Conservation (phyloP, 2,113 vertebrate species). For the Sylvilagus bachmani region DNA sequence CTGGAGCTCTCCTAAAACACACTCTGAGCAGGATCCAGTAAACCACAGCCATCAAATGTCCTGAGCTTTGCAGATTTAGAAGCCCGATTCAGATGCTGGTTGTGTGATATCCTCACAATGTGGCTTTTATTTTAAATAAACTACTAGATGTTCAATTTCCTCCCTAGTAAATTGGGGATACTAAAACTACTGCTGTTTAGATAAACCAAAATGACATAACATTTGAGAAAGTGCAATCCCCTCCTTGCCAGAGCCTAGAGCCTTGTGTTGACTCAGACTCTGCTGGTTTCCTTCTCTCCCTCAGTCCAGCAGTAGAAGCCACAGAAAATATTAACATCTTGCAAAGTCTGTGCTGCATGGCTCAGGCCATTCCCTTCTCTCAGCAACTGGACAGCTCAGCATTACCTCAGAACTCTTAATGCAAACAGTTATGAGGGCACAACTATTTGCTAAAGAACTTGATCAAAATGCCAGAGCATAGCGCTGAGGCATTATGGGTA, state of each 20-base stretch:
- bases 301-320: background rate
- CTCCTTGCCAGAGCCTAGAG: background rate
- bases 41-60: background rate
- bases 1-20: background rate
- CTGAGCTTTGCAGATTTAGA: background rate
- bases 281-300: background rate
- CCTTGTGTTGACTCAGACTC: background rate
- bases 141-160: background rate
- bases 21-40: background rate
- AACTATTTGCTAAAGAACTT: background rate
- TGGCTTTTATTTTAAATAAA: background rate
- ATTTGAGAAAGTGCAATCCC: background rate
- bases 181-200: background rate
- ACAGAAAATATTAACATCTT: background rate
- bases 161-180: background rate
- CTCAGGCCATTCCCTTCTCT: background rate
- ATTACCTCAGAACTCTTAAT: background rate
- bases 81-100: background rate
- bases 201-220: background rate
- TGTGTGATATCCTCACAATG: background rate
- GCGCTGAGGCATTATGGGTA: background rate
- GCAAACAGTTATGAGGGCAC: background rate
- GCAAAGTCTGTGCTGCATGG: background rate
- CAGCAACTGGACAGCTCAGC: background rate
- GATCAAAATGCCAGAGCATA: background rate